Evolutionary conservation across 2,797 vertebrate genomes (phyloP), one percentile per base, ranked within the genome.

Genomic region (Psittacula derbiana): DNA sequence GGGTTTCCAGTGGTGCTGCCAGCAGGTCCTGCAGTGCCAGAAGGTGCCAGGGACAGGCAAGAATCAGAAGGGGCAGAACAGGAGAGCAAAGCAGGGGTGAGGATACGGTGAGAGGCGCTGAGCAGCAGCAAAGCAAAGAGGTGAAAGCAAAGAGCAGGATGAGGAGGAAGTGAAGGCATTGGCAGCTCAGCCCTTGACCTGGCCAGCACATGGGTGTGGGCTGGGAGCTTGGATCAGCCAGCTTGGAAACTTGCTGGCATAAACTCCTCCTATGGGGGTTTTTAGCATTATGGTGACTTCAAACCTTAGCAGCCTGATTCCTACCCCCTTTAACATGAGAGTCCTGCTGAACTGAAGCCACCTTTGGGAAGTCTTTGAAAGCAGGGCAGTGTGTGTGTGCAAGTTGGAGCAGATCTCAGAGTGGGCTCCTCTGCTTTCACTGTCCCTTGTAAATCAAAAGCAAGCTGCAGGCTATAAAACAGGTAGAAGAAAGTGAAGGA

Each of bases 11-110:
- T 3, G 2, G 38, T 83, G 30, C 0, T 1, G 2, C 49, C 6
- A 1, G 36, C 16, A 3, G 0, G 6, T 65, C 36, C 50, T 11
- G 16, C 2, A 1, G 28, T 47, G 30, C 49, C 0, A 1, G 38
- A 33, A 1, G 0, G 4, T 69, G 14, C 28, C 27, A 31, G 30
- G 41, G 20, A 44, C 6, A 23, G 46, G 15, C 1, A 1, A 27
- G 43, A 64, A 30, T 36, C 0, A 0, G 62, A 43, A 43, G 11
- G 47, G 16, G 19, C 20, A 65, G 31, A 91, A 53, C 53, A 52
- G 57, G 41, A 36, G 8, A n/a, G 14, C 30, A 40, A 71, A 67
- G 23, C 3, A 2, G 15, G 33, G 18, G 20, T 43, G n/a, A 72
- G 13, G 31, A 15, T 75, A 28, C 0, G 0, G 23, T 41, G 33